Conservation (phyloP, 2,888 invertebrate species). For the Mimas tiliae region DNA sequence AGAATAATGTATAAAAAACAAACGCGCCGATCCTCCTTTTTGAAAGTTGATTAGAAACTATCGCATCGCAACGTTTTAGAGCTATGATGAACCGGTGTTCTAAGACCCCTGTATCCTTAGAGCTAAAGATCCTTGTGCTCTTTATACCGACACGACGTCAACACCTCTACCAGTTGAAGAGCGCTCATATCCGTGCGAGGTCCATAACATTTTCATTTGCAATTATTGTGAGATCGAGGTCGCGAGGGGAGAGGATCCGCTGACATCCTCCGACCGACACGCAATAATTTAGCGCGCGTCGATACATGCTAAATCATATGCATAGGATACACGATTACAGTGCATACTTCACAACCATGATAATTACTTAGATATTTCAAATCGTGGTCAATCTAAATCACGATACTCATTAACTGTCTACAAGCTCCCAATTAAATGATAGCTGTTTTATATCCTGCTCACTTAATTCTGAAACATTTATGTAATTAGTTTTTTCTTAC, state of each 20-base stretch:
- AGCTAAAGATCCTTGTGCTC: background rate
- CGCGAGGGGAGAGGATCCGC: conserved; percentile 6
- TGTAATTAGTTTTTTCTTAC: too few relatives aligned
- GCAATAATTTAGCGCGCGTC: conserved; percentile 2
- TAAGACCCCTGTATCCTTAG: background rate
- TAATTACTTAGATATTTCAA: background rate
- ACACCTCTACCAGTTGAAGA: background rate
- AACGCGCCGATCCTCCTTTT: too few relatives aligned
- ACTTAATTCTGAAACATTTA: too few relatives aligned
- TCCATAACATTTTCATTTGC: conserved; percentile 10
- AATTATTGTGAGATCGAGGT: conserved; percentile 17
- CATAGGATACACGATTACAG: too few relatives aligned
- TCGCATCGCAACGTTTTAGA: too few relatives aligned
- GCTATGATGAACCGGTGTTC: too few relatives aligned
- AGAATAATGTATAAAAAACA: too few relatives aligned
- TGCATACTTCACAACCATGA: background rate
- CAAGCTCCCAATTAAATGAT: too few relatives aligned
- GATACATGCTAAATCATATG: conserved; percentile 2
- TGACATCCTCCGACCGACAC: background rate
- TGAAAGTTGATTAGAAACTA: too few relatives aligned
- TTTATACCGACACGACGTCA: background rate
- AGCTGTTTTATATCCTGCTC: too few relatives aligned
- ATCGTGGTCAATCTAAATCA: background rate
- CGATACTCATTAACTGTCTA: too few relatives aligned
- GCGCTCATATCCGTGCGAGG: background rate